A percentile compares a stretch with the other conserved stretches of the same genome.
phyloP scores from a whole-genome alignment of 2,797 vertebrate species.

The Myoxocephalus aenaeus region DNA sequence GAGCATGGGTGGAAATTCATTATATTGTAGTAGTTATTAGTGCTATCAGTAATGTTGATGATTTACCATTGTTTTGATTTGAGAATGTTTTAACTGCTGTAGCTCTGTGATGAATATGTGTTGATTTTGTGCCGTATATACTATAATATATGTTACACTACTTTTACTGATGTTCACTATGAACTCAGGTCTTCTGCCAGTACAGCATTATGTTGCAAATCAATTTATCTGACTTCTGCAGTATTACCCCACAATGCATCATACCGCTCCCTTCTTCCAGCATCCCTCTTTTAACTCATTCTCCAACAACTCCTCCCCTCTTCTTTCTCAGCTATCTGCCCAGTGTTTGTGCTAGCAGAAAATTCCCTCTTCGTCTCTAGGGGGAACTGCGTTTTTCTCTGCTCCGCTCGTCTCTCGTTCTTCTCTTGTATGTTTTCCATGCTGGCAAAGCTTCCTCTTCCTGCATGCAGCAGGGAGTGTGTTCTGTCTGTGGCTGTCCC shows the following conservation, averaged over 20 bases:
- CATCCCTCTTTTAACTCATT: conserved; percentile 57
- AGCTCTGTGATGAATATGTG: neutral
- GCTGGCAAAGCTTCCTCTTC: conserved; percentile 78
- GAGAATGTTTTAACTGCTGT: neutral
- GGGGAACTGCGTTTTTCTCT: conserved; percentile 76
- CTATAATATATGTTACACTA: conserved; percentile 1
- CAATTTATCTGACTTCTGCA: conserved; percentile 37
- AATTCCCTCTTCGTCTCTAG: conserved; percentile 77
- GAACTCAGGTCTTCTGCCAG: conserved; percentile 33
- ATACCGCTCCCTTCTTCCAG: conserved; percentile 25
- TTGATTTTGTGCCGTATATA: conserved; percentile 1
- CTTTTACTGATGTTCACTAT: neutral
- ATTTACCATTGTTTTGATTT: neutral
- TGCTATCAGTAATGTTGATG: too few relatives aligned
- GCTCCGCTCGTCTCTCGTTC: conserved; percentile 69
- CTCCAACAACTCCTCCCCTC: conserved; percentile 60
- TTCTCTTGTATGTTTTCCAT: conserved; percentile 80
- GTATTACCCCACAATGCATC: conserved; percentile 29
- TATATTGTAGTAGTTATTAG: neutral
- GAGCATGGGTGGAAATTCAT: neutral
- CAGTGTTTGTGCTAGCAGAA: conserved; percentile 77
- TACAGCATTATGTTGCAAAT: conserved; percentile 46
- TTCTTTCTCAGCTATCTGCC: conserved; percentile 65
- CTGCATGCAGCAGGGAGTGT: conserved; percentile 73
- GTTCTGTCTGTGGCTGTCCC: conserved; percentile 75